Percentiles rank a stretch among this genome's conserved stretches.
Evolutionary conservation across 2,797 vertebrate species (phyloP).

Genomic region (Fratercula arctica): DNA sequence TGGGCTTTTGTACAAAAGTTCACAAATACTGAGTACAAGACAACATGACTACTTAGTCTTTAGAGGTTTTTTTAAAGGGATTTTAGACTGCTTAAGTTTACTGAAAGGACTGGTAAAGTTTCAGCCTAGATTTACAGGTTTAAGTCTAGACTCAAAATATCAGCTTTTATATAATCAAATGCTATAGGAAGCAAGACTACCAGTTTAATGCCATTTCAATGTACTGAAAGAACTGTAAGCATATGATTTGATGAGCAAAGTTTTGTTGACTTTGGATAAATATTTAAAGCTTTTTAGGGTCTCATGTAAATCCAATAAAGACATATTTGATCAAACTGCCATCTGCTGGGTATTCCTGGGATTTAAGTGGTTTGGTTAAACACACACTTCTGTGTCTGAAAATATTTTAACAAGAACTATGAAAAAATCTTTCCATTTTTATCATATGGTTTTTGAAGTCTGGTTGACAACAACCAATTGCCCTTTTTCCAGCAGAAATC

Average conservation of each 20-base stretch:
- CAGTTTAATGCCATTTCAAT: slow-evolving; percentile 28
- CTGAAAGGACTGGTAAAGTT: neutral
- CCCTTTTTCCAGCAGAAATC: neutral
- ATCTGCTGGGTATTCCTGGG: slow-evolving; percentile 70
- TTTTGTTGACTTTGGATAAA: slow-evolving; percentile 68
- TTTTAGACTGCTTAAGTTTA: neutral
- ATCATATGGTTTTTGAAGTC: fast-evolving
- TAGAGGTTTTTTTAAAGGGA: fast-evolving
- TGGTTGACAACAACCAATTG: neutral
- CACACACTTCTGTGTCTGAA: neutral
- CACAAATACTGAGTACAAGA: neutral
- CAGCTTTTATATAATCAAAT: neutral
- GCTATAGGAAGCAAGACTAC: neutral
- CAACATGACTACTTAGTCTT: neutral
- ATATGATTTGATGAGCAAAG: slow-evolving; percentile 54
- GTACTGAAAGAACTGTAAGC: slow-evolving; percentile 48
- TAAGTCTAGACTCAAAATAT: neutral
- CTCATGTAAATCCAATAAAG: slow-evolving; percentile 34
- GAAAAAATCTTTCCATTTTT: neutral
- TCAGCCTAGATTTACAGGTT: neutral
- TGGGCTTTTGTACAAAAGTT: neutral
- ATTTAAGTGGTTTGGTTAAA: neutral
- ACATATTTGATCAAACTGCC: slow-evolving; percentile 75
- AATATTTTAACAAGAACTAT: neutral
- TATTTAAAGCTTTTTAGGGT: slow-evolving; percentile 63